Base-by-base conservation (phyloP, 2,797 vertebrate genomes). In the Kryptopterus vitreolus region DNA sequence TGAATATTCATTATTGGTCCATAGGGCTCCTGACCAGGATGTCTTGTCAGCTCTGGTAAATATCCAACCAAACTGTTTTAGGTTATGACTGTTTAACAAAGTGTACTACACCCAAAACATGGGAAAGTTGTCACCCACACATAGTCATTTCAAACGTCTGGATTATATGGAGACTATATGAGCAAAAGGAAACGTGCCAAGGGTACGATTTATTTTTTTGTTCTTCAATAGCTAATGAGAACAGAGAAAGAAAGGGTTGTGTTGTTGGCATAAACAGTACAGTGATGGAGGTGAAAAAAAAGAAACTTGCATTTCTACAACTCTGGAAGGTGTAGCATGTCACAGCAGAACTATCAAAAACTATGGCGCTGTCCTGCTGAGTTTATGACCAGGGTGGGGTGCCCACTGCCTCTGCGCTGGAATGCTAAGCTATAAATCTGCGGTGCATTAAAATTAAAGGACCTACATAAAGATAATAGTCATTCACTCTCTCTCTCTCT, bases 401-500 rank as follows among this genome's bases (percentile, higher is more conserved):
- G 89, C 90, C 89, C 87, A 92, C 72, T 83, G 86, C 82, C 83
- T 87, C 78, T 66, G 66, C 90, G 81, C 91, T 92, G 93, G 92
- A 94, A 94, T 94, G 92, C 91, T 90, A 91, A 93, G 90, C 93
- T 93, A 94, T 94, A 94, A 95, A 95, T 94, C 92, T 95, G 93
- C 87, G 93, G 93, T 80, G 88, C 92, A 94, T 95, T 93, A 94
- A 95, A 95, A 95, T 95, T 94, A 94, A 94, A 95, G 93, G 94
- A 94, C 92, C 92, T 92, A 94, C 92, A 93, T 94, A 94, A 94
- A 94, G 93, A 95, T 95, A 95, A 95, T 94, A 93, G 93, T 91
- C 90, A 91, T 91, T 93, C 87, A 73, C 87, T 92, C 91, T 92
- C 90, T 92, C 90, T 89, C 91, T 88, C 89, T 88, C 88, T 91